Evolutionary conservation across 2,888 invertebrate species (phyloP).

Genomic region (Therioaphis trifolii): DNA sequence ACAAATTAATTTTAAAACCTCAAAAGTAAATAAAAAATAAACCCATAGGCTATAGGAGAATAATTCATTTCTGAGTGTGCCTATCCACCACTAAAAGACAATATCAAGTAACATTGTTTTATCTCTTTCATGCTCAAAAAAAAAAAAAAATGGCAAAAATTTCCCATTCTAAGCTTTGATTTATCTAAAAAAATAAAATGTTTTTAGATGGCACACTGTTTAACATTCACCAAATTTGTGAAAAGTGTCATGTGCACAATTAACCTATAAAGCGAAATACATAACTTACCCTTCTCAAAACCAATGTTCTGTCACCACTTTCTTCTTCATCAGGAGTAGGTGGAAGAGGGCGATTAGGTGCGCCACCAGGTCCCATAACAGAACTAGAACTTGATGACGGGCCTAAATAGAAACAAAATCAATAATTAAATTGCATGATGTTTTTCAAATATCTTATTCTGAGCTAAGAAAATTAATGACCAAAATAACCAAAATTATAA

Average conservation of each 20-base stretch:
- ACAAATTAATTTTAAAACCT: slow-evolving; percentile 14
- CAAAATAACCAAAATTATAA: no score
- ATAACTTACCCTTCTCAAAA: slow-evolving; percentile 88
- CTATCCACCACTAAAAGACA: background rate
- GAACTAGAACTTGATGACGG: slow-evolving; percentile 61
- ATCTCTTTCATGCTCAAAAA: slow-evolving; percentile 52
- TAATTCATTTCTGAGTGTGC: no score
- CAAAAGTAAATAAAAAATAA: slow-evolving; percentile 34
- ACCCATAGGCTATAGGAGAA: background rate
- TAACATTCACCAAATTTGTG: slow-evolving; percentile 51
- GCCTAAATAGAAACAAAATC: slow-evolving; percentile 60
- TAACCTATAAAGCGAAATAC: slow-evolving; percentile 37
- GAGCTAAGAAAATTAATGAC: no score
- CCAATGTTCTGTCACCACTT: slow-evolving; percentile 87
- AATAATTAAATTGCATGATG: background rate
- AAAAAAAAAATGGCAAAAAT: slow-evolving; percentile 42
- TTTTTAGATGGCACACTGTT: slow-evolving; percentile 17
- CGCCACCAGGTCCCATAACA: slow-evolving; percentile 70
- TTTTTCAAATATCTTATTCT: no score
- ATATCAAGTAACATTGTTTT: slow-evolving; percentile 16
- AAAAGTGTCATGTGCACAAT: slow-evolving; percentile 53
- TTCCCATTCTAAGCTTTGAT: slow-evolving; percentile 56
- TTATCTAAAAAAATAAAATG: slow-evolving; percentile 5
- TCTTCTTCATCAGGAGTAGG: slow-evolving; percentile 95
- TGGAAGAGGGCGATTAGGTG: slow-evolving; percentile 92